These are phyloP conservation scores for Labeo catla DNA, from an alignment of 2,113 vertebrate species.

Conservation along the genomic window DNA sequence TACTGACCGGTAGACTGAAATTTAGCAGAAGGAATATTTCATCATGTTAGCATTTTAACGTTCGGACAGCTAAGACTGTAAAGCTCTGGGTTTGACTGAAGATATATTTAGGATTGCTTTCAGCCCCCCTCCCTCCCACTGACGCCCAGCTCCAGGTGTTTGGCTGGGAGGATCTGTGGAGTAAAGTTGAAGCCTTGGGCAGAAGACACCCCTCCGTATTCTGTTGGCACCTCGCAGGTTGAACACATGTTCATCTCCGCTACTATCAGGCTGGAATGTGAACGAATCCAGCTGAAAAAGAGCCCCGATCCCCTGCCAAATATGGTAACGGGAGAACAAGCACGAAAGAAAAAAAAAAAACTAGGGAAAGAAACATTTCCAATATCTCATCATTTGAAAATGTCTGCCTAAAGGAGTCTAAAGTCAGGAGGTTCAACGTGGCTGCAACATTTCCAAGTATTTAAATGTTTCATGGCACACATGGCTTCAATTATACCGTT, in stretches of 20 bases:
- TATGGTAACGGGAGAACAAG: slow-evolving; percentile 51
- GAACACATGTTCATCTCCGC: slow-evolving; percentile 11
- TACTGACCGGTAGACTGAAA: background rate
- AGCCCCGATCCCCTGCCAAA: slow-evolving; percentile 39
- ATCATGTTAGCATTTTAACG: background rate
- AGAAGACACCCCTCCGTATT: background rate
- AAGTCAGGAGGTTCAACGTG: slow-evolving; percentile 29
- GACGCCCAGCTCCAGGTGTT: background rate
- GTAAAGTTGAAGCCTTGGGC: background rate
- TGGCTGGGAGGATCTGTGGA: background rate
- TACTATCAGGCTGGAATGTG: slow-evolving; percentile 22
- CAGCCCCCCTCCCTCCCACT: background rate
- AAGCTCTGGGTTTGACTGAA: background rate
- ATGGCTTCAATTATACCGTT: slow-evolving; percentile 40
- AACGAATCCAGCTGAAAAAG: slow-evolving; percentile 31
- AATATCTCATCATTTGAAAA: slow-evolving; percentile 48
- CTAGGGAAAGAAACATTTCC: slow-evolving; percentile 21
- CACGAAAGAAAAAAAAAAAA: background rate
- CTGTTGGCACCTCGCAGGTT: slow-evolving; percentile 4
- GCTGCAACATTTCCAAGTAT: slow-evolving; percentile 37
- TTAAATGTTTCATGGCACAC: slow-evolving; percentile 40
- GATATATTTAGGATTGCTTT: background rate
- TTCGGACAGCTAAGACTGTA: background rate
- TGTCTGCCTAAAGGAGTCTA: slow-evolving; percentile 46
- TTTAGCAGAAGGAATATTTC: background rate